Percentiles rank a stretch among this genome's conserved stretches.
Conservation (phyloP, 2,797 vertebrate genomes). For the Scomberomorus guttatus region DNA sequence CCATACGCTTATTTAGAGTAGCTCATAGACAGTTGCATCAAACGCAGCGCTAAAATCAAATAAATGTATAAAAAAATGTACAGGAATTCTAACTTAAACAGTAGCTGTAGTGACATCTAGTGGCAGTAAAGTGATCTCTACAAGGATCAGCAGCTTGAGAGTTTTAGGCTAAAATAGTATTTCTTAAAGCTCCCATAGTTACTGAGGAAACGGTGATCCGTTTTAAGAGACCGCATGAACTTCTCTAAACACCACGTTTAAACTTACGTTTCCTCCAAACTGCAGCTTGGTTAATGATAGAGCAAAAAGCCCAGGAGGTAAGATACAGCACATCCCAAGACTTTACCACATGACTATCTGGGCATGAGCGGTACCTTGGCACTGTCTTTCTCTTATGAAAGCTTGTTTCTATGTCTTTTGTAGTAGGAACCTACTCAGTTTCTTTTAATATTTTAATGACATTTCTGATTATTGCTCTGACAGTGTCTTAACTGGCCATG, state of each 20-base stretch:
- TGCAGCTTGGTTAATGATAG: background rate
- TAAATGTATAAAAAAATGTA: too few species aligned
- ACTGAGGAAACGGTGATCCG: background rate
- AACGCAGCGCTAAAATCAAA: too few species aligned
- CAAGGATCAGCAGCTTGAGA: background rate
- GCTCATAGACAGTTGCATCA: too few species aligned
- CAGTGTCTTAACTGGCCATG: background rate
- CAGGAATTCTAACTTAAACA: background rate
- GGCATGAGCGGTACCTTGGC: background rate
- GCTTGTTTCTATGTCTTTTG: background rate
- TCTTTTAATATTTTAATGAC: background rate
- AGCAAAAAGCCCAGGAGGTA: background rate
- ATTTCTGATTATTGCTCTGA: background rate
- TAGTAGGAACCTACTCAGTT: too few species aligned
- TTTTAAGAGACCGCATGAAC: background rate
- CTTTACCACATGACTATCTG: background rate
- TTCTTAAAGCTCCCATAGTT: background rate
- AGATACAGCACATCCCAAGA: background rate
- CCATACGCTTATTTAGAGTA: too few species aligned
- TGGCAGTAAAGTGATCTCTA: constrained; percentile 31
- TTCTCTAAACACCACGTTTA: background rate
- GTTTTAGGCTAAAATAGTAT: background rate
- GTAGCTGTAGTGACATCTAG: constrained; percentile 56
- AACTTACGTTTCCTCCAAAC: background rate
- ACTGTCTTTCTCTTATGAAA: background rate